phyloP scores from a whole-genome alignment of 2,113 vertebrate species.

The Chiloscyllium plagiosum region DNA sequence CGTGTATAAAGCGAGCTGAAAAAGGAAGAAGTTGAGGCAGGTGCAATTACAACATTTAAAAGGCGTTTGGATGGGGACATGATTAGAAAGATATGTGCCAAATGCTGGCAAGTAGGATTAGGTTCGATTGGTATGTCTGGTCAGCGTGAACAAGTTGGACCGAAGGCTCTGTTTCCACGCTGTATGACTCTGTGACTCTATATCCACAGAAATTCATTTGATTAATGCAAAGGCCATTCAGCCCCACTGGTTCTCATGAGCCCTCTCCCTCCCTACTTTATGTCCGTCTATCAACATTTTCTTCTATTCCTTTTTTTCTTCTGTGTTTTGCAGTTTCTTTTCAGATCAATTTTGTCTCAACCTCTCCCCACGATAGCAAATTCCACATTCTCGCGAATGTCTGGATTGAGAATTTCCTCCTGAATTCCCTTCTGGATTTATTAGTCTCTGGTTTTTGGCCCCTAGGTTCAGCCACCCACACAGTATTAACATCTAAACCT shows the following conservation, averaged over 20 bases:
- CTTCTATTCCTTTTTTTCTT: background rate
- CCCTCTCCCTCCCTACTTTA: background rate
- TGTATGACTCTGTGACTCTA: no score
- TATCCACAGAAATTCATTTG: background rate
- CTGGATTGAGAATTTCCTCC: background rate
- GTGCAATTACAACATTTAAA: no score
- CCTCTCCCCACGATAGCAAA: background rate
- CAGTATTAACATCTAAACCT: background rate
- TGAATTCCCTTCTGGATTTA: background rate
- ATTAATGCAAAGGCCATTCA: background rate
- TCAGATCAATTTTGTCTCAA: background rate
- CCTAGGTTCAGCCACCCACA: background rate
- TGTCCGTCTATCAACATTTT: background rate
- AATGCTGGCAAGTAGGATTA: no score
- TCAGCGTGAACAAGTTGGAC: no score
- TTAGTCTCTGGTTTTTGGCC: background rate
- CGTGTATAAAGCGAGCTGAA: no score
- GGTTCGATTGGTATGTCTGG: no score
- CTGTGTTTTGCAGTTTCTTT: background rate
- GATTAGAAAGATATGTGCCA: no score
- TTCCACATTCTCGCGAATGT: background rate
- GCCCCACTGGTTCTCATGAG: background rate
- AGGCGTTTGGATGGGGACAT: no score
- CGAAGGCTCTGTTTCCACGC: no score
- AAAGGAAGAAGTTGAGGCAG: no score